phyloP scores from a whole-genome alignment of 2,888 invertebrate species.

The Rhogogaster chlorosoma region DNA sequence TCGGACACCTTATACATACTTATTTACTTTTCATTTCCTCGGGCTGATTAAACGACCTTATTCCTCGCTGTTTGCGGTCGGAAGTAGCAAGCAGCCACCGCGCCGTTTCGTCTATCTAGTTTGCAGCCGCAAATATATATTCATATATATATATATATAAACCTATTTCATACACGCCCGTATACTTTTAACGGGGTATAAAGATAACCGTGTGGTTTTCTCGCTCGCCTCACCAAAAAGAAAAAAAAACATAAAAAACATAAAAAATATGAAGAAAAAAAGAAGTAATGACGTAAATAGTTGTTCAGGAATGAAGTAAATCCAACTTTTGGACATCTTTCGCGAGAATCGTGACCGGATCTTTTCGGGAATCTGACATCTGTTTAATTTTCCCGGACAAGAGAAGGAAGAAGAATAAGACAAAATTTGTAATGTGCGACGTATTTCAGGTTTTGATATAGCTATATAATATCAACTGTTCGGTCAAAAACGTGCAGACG shows the following conservation, averaged over 20 bases:
- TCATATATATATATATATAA: background rate
- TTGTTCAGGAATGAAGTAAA: background rate
- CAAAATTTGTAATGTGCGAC: no score
- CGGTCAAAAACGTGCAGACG: background rate
- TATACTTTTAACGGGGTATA: background rate
- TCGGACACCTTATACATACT: background rate
- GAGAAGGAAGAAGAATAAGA: background rate
- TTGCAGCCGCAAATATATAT: background rate
- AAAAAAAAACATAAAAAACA: no score
- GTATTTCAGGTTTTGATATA: background rate
- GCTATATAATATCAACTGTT: background rate
- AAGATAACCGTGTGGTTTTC: background rate
- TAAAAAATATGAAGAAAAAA: background rate
- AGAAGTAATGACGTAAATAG: background rate
- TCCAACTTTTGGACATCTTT: background rate
- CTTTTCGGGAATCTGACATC: background rate
- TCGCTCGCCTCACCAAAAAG: background rate
- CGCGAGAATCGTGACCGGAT: background rate
- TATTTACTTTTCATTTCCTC: constrained; percentile 1
- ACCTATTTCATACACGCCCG: background rate
- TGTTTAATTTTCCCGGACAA: background rate
- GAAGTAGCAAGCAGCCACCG: background rate
- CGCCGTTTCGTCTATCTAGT: background rate
- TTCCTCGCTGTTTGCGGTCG: background rate
- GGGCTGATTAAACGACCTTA: background rate